A percentile compares a stretch with the other conserved stretches of the same genome.
Evolutionary conservation across 2,888 invertebrate genomes (phyloP).

Genomic region (Phyto melanocephala): DNA sequence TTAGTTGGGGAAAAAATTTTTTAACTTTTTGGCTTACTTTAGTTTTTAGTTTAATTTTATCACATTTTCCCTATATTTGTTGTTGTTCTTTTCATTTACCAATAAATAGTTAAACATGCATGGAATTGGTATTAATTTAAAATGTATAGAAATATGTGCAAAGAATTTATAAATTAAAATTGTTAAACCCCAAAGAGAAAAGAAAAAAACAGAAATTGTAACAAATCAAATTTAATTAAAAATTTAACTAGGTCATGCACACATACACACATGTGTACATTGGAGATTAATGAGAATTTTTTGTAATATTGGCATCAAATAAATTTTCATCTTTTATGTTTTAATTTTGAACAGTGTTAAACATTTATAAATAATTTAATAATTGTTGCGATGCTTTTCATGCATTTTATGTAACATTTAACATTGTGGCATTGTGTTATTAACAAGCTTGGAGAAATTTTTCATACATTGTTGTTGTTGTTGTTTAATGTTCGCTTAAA

Average conservation of each 20-base stretch:
- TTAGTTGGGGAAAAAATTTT: constrained; percentile 53
- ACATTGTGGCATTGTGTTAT: background rate
- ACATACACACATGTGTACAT: background rate
- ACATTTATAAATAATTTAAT: background rate
- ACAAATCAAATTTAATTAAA: constrained; percentile 27
- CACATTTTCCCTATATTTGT: background rate
- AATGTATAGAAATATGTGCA: constrained; percentile 68
- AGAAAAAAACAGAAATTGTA: background rate
- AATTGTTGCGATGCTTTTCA: background rate
- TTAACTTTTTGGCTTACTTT: constrained; percentile 72
- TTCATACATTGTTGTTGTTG: too few species aligned
- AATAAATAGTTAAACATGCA: constrained; percentile 43
- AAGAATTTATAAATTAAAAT: constrained; percentile 68
- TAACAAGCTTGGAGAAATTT: background rate
- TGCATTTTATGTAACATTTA: background rate
- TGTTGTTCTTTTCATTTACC: constrained; percentile 52
- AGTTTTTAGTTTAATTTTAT: constrained; percentile 37
- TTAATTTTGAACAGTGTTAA: background rate
- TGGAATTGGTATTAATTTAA: constrained; percentile 25
- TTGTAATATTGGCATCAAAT: background rate
- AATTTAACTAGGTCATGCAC: constrained; percentile 42
- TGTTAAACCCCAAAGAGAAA: background rate
- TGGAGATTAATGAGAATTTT: background rate
- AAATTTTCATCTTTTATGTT: background rate
- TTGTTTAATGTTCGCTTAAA: constrained; percentile 58